These are phyloP conservation scores for Carpatolechia fugitivella DNA, from an alignment of 2,888 invertebrate species.

Conservation along the genomic window DNA sequence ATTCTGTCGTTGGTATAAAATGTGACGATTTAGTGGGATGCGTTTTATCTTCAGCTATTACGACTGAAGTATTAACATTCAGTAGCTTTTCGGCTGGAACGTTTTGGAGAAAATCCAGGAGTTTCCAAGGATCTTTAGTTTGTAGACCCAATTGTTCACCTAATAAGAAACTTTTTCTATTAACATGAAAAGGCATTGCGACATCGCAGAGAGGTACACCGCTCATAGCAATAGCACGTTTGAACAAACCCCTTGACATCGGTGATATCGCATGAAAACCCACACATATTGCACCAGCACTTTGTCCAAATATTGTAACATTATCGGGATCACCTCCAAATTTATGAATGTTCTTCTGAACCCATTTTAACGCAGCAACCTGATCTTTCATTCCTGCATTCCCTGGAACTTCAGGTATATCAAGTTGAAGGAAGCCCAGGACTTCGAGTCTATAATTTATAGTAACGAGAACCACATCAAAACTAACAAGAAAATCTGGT, in stretches of 20 bases:
- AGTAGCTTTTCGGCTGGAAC: conserved; percentile 32
- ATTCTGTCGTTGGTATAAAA: conserved; percentile 40
- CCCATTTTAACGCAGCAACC: conserved; percentile 48
- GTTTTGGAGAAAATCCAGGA: conserved; percentile 11
- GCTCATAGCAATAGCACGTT: conserved; percentile 80
- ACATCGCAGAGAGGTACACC: conserved; percentile 80
- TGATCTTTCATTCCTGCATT: conserved; percentile 57
- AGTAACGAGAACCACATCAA: conserved; percentile 47
- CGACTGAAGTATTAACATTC: conserved; percentile 23
- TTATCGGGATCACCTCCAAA: conserved; percentile 46
- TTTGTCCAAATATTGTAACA: conserved; percentile 46
- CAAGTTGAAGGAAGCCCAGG: conserved; percentile 49
- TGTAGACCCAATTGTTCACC: conserved; percentile 31
- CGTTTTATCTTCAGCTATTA: conserved; percentile 40
- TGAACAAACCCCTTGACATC: conserved; percentile 39
- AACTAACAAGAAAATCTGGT: conserved; percentile 47
- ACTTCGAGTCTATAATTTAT: conserved; percentile 60
- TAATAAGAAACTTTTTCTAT: conserved; percentile 45
- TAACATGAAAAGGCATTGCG: conserved; percentile 63
- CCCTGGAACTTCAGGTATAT: conserved; percentile 47
- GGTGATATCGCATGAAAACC: conserved; percentile 37
- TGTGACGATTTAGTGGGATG: conserved; percentile 38
- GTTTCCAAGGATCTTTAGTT: conserved; percentile 22
- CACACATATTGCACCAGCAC: conserved; percentile 35
- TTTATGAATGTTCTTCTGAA: conserved; percentile 37